Evolutionary conservation across 2,113 vertebrate genomes (phyloP).

Genomic region (Amazona vittata): DNA sequence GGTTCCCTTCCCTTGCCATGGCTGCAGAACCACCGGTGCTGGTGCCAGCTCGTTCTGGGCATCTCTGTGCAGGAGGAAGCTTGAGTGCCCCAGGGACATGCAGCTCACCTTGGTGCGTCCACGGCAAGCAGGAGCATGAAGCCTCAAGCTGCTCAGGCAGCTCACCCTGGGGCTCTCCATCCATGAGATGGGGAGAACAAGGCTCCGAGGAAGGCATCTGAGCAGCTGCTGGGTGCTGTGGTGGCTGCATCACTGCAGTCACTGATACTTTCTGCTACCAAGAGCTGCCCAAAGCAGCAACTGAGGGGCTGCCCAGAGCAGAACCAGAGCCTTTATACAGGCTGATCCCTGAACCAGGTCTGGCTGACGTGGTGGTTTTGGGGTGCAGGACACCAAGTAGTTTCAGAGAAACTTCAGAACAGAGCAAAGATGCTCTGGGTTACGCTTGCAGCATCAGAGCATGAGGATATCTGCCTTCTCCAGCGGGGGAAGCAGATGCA

Average conservation of each 20-base stretch:
- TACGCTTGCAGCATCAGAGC: background rate
- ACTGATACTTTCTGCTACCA: background rate
- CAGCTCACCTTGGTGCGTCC: accelerated
- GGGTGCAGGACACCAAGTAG: background rate
- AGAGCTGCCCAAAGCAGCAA: constrained; percentile 20
- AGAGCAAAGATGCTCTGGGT: background rate
- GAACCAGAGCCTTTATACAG: background rate
- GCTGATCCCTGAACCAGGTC: background rate
- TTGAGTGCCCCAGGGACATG: background rate
- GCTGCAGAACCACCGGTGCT: background rate
- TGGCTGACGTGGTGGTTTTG: background rate
- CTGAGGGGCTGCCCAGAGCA: background rate
- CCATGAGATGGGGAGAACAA: background rate
- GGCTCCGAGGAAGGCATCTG: accelerated
- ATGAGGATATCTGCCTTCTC: background rate
- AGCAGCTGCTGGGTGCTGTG: background rate
- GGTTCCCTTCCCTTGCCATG: background rate
- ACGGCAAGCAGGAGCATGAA: background rate
- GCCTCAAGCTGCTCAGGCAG: background rate
- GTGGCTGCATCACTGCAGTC: background rate
- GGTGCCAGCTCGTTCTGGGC: background rate
- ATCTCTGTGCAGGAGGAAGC: background rate
- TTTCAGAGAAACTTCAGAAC: background rate
- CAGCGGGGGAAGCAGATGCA: background rate
- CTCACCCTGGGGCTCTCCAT: background rate